Evolutionary conservation across 1,140 invertebrate genomes (phyloP).

Genomic region (Aphelenchoides avenae): DNA sequence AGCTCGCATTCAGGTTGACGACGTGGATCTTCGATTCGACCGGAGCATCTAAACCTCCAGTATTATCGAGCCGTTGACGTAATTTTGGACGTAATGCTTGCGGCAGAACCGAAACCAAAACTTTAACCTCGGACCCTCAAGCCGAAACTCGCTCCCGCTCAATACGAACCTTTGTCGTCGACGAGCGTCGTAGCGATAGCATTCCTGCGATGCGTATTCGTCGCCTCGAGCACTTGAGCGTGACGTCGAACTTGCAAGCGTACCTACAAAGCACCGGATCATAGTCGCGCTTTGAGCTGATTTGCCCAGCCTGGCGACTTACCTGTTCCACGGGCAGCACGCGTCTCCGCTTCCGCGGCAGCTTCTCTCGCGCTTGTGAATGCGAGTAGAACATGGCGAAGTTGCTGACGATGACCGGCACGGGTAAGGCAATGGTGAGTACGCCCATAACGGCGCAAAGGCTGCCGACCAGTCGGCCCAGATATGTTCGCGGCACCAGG

Average conservation of each 20-base stretch:
- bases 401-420: constrained; percentile 42
- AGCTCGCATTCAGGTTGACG: too few species aligned
- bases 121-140: not conserved
- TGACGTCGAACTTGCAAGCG: constrained; percentile 44
- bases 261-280: constrained; percentile 16
- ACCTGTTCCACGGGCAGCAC: constrained; percentile 44
- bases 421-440: constrained; percentile 79
- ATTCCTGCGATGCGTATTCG: constrained; percentile 17
- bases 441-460: constrained; percentile 83
- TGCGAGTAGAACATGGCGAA: constrained; percentile 41
- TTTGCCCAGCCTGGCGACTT: too few species aligned
- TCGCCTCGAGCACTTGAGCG: constrained; percentile 34
- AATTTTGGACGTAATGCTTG: constrained; percentile 5
- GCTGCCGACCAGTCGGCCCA: constrained; percentile 76
- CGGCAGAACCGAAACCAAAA: not conserved
- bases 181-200: constrained; percentile 11
- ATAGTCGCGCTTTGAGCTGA: not conserved
- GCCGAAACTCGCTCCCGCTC: not conserved
- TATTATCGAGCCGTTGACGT: too few species aligned
- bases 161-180: constrained; percentile 18
- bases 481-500: constrained; percentile 59
- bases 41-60: too few species aligned
- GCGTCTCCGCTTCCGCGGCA: constrained; percentile 34
- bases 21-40: too few species aligned
- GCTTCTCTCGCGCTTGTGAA: constrained; percentile 39